Evolutionary conservation across 2,797 vertebrate genomes (phyloP), one percentile per base, ranked within the genome.

Genomic region (Pygocentrus nattereri): DNA sequence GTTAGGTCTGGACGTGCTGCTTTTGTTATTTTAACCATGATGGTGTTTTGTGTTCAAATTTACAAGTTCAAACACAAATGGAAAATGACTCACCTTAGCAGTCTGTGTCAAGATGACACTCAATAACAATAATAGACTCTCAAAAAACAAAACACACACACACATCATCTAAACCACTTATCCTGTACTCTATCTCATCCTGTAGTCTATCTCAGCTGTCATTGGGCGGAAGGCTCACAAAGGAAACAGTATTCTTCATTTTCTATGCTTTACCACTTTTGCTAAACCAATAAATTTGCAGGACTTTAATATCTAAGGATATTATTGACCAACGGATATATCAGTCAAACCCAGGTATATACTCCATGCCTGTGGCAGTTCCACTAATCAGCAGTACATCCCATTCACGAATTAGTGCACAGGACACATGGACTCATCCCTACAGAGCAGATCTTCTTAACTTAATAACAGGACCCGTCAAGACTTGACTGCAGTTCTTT

Each of bases 391-490:
- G 15, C 61, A 71, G 44, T 83, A 77, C 69, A 81, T 81, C 54
- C 72, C 64, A 87, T 78, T 76, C 80, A 78, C 81, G 75, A 75
- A 86, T 85, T 82, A 88, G 70, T 67, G 41, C 27, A 61, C 81
- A 79, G 83, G 78, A 86, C 59, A 75, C 30, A 16, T 18, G 50
- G 69, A 78, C 72, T 47, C 27, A 71, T 30, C 65, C n/a, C 67
- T 64, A 64, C 64, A 47, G 75, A 82, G 82, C 67, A 82, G 76
- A 74, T 76, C 65, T 78, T 76, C 54, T 69, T 85, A 87, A 87
- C 82, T 87, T 74, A 84, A 88, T 87, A 80, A 86, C 25, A 71
- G 64, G 64, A 76, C 44, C 67, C 84, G 34, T 83, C 81, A 81
- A n/a, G 84, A 85, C 70, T 77, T 65, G 61, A 71, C 47, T 59